Evolutionary conservation across 2,113 vertebrate species (phyloP).

Genomic region (Urocynchramus pylzowi): DNA sequence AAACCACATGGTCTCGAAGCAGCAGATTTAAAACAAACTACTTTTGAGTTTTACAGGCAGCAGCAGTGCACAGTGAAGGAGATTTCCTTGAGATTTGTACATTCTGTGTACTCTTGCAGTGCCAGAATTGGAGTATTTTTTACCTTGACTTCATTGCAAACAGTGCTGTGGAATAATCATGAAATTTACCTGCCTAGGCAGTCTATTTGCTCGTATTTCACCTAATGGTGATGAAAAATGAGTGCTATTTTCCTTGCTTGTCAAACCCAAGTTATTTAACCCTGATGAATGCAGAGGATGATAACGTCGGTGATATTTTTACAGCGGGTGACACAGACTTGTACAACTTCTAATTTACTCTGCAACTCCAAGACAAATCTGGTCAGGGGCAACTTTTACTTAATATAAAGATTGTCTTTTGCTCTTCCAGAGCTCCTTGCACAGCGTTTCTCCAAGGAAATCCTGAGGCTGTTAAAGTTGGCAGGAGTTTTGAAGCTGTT

Average conservation of each 20-base stretch:
- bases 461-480: not conserved
- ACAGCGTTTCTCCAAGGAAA: not conserved
- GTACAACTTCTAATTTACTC: not conserved
- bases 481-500: not conserved
- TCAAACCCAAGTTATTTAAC: not conserved
- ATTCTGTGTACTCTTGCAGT: not conserved
- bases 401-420: not conserved
- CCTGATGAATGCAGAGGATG: not conserved
- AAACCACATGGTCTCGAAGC: not conserved
- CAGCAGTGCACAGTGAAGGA: not conserved
- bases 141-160: not conserved
- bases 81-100: not conserved
- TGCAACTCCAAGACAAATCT: not conserved
- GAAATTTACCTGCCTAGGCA: slow-evolving; percentile 2
- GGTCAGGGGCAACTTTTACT: not conserved
- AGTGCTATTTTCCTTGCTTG: slow-evolving; percentile 18
- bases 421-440: not conserved
- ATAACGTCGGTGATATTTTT: not conserved
- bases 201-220: not conserved
- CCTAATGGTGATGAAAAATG: slow-evolving; percentile 40
- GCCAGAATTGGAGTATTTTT: not conserved
- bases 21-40: not conserved
- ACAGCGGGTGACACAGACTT: not conserved
- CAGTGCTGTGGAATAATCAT: not conserved
- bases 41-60: not conserved